Conservation (phyloP, 1,140 invertebrate genomes). For the Papilio polyxenes region DNA sequence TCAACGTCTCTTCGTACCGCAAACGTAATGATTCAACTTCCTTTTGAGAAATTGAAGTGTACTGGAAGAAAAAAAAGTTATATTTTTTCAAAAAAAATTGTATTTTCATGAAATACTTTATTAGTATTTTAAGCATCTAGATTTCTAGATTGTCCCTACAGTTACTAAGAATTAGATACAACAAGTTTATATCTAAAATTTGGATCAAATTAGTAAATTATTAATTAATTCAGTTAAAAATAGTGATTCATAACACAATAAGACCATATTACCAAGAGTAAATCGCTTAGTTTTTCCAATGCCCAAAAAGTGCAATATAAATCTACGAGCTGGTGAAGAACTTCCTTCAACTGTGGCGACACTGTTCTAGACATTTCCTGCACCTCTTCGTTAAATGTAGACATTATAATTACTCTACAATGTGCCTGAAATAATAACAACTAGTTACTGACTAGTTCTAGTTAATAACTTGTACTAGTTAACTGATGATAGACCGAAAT, state of each 20-base stretch:
- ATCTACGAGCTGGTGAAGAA: constrained; percentile 59
- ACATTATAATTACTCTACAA: constrained; percentile 61
- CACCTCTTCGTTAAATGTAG: constrained; percentile 60
- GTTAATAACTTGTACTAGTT: neutral
- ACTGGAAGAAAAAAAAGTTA: constrained; percentile 78
- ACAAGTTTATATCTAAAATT: no score
- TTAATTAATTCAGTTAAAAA: neutral
- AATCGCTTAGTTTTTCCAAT: constrained; percentile 62
- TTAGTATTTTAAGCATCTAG: neutral
- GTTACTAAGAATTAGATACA: no score
- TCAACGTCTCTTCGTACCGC: constrained; percentile 86
- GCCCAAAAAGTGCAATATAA: constrained; percentile 68
- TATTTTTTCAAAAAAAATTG: neutral
- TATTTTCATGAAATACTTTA: no score
- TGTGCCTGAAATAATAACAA: constrained; percentile 58
- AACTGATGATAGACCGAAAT: no score
- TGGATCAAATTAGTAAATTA: neutral
- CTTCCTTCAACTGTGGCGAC: constrained; percentile 49
- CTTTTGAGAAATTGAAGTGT: constrained; percentile 82
- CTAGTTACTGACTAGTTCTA: constrained; percentile 2
- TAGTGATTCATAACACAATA: neutral
- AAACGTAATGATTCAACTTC: constrained; percentile 85
- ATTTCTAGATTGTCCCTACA: neutral
- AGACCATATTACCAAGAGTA: constrained; percentile 56
- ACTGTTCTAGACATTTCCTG: constrained; percentile 37